Percentiles rank a stretch among this genome's conserved stretches.
Conservation (phyloP, 2,113 vertebrate genomes). For the Amazona vittata region DNA sequence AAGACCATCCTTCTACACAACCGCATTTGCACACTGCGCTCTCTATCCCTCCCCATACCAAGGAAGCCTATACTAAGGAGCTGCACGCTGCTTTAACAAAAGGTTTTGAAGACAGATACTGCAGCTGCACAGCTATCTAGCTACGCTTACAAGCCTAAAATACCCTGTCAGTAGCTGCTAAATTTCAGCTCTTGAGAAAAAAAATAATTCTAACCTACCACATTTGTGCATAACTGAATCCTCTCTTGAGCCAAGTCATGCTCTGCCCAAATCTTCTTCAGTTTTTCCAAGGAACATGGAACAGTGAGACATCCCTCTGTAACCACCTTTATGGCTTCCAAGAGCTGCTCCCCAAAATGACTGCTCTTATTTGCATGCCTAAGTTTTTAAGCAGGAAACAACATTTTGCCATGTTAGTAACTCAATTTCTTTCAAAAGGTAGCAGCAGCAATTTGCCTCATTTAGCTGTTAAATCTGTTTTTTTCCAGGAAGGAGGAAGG, state of each 20-base stretch:
- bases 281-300: constrained; percentile 64
- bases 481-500: not conserved
- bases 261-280: constrained; percentile 71
- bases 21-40: accelerated
- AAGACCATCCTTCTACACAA: not conserved
- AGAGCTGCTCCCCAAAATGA: constrained; percentile 68
- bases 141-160: not conserved
- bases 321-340: constrained; percentile 71
- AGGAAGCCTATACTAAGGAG: accelerated
- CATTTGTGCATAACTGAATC: constrained; percentile 66
- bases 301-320: constrained; percentile 46
- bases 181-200: not conserved
- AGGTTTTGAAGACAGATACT: not conserved
- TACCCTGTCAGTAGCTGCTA: not conserved
- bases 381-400: not conserved
- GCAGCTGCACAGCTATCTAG: not conserved
- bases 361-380: constrained; percentile 42
- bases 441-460: not conserved
- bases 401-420: not conserved
- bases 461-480: not conserved
- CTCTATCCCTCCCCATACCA: accelerated
- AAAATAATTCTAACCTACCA: constrained; percentile 59
- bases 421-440: not conserved
- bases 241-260: constrained; percentile 71
- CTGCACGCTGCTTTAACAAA: not conserved